These are phyloP conservation scores for Labrus mixtus DNA, from an alignment of 2,113 vertebrate species.

Conservation along the genomic window DNA sequence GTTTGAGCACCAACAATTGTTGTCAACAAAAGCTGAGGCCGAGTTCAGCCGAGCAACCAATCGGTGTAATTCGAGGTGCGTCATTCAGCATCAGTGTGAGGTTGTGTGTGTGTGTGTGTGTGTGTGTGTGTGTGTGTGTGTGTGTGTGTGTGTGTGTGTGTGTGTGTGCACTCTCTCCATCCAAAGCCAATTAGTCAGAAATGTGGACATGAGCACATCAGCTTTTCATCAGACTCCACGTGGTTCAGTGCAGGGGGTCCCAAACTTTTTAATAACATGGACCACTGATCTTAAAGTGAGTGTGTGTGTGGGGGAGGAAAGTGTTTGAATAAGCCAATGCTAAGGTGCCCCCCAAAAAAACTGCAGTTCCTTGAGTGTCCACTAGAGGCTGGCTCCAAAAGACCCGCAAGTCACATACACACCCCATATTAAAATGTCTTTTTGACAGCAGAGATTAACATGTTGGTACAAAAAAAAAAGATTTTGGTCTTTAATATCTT, in stretches of 20 bases:
- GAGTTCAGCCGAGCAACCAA: constrained; percentile 37
- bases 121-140: not conserved
- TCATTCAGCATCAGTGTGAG: constrained; percentile 33
- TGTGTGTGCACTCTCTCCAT: constrained; percentile 31
- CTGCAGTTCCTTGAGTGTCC: too few relatives aligned
- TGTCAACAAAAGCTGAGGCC: constrained; percentile 37
- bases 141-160: not conserved
- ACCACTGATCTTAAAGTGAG: not conserved
- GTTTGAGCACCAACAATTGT: constrained; percentile 38
- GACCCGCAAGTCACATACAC: too few relatives aligned
- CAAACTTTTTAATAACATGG: not conserved
- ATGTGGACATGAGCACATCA: constrained; percentile 36
- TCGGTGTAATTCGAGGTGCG: constrained; percentile 24
- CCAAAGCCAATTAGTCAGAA: constrained; percentile 60
- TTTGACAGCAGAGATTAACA: too few relatives aligned
- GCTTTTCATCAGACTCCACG: constrained; percentile 37
- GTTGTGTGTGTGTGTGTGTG: not conserved
- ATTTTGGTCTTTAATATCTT: too few relatives aligned
- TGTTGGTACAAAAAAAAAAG: too few relatives aligned
- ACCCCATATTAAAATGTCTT: too few relatives aligned
- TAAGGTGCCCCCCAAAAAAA: too few relatives aligned
- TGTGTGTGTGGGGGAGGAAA: not conserved
- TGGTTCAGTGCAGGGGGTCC: constrained; percentile 13
- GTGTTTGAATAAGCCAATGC: too few relatives aligned
- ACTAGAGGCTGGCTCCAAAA: too few relatives aligned